These are phyloP conservation scores for Xestia ashworthii DNA, from an alignment of 2,888 invertebrate species.

Conservation along the genomic window DNA sequence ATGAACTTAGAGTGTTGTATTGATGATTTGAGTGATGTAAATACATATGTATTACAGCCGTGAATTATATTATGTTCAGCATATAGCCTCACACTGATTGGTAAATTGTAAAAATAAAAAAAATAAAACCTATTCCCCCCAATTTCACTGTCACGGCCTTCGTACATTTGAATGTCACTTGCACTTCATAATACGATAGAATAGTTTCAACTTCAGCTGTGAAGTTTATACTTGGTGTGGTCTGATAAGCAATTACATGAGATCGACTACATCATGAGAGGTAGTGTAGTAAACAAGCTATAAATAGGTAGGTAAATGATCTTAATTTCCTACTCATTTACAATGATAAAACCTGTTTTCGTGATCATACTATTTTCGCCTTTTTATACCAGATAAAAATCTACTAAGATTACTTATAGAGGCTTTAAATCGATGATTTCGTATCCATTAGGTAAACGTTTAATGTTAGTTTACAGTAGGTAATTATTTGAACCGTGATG, in stretches of 20 bases:
- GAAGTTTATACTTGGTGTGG: not conserved
- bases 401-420: not conserved
- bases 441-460: conserved; percentile 18
- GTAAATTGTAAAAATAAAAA: no score
- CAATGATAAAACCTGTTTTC: not conserved
- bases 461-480: not conserved
- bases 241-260: not conserved
- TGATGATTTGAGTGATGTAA: no score
- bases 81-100: no score
- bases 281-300: not conserved
- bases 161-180: not conserved
- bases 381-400: not conserved
- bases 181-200: not conserved
- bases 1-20: no score
- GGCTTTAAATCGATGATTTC: conserved; percentile 11
- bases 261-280: not conserved
- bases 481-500: conserved; percentile 3
- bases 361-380: no score
- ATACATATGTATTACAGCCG: no score
- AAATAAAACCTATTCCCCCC: no score
- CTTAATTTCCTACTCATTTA: not conserved
- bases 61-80: no score
- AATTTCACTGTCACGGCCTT: not conserved
- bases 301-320: not conserved
- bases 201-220: no score